phyloP scores from a whole-genome alignment of 2,113 vertebrate species.

The Alligator sinensis region DNA sequence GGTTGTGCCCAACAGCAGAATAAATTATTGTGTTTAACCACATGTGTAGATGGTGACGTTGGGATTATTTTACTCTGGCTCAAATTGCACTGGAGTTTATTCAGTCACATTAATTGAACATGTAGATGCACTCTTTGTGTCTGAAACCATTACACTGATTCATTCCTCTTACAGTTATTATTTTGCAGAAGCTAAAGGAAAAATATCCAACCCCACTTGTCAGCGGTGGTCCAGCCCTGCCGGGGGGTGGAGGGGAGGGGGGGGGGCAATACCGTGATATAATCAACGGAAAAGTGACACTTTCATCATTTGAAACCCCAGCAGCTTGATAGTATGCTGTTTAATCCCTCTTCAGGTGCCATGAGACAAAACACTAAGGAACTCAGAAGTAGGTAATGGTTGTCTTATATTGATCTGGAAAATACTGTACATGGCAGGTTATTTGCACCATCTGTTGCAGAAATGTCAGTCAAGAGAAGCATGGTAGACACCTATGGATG shows the following conservation, averaged over 20 bases:
- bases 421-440: neutral
- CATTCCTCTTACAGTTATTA: neutral
- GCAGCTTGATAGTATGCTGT: neutral
- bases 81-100: no score
- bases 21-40: no score
- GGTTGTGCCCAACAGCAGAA: no score
- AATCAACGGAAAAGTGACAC: neutral
- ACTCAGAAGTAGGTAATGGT: neutral
- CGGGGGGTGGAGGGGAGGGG: neutral
- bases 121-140: neutral
- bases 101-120: neutral
- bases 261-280: neutral
- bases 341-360: neutral
- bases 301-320: neutral
- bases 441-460: slow-evolving; percentile 48
- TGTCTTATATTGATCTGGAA: neutral
- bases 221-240: neutral
- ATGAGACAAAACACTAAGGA: neutral
- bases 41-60: no score
- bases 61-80: no score
- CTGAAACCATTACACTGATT: neutral
- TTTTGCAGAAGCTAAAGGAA: neutral
- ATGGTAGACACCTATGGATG: neutral
- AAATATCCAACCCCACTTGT: neutral
- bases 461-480: slow-evolving; percentile 14